These are phyloP conservation scores for Rhadinocentrus ornatus DNA, from an alignment of 2,797 vertebrate genomes.

Conservation along the genomic window DNA sequence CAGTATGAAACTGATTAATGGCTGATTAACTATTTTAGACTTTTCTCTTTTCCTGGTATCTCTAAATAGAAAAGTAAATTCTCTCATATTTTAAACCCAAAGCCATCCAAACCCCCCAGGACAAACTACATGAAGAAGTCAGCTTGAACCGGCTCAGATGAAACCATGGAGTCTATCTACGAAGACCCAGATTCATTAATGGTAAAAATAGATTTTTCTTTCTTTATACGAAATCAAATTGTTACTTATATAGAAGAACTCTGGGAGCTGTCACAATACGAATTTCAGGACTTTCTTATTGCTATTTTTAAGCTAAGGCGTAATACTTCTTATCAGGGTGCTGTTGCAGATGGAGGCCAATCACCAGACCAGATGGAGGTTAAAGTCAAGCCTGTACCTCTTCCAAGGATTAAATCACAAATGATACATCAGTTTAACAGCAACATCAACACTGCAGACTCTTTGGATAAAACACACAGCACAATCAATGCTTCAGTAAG, in stretches of 20 bases:
- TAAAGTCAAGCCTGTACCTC: slow-evolving; percentile 44
- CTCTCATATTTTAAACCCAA: slow-evolving; percentile 2
- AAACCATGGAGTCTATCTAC: not conserved
- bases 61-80: not conserved
- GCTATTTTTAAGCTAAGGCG: not conserved
- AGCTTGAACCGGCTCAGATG: not conserved
- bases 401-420: slow-evolving; percentile 34
- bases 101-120: slow-evolving; percentile 16
- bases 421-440: not conserved
- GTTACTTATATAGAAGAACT: not conserved
- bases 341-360: not conserved
- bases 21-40: too few relatives aligned
- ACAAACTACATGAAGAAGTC: slow-evolving; percentile 4
- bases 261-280: not conserved
- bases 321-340: slow-evolving; percentile 28
- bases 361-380: slow-evolving; percentile 4
- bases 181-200: slow-evolving; percentile 29
- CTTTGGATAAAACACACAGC: not conserved
- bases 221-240: not conserved
- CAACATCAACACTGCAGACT: not conserved
- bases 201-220: slow-evolving; percentile 38
- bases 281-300: not conserved
- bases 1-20: not conserved
- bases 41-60: not conserved
- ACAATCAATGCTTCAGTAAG: slow-evolving; percentile 21